Evolutionary conservation across 2,113 vertebrate genomes (phyloP).

Genomic region (Ictalurus furcatus): DNA sequence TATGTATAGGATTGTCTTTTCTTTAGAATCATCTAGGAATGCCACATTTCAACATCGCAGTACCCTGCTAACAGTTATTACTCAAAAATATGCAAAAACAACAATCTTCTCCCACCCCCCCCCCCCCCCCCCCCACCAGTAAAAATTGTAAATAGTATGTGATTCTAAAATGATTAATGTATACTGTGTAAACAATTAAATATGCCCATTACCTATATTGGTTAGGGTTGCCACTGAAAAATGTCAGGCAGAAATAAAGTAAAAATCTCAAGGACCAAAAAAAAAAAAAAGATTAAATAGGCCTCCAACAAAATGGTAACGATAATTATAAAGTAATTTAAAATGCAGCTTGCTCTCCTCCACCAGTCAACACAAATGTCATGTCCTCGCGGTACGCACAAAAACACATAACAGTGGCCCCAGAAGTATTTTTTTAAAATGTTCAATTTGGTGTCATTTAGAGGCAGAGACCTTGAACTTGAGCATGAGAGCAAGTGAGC

Average conservation of each 20-base stretch:
- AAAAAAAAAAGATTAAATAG: neutral
- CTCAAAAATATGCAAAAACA: neutral
- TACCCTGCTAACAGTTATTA: neutral
- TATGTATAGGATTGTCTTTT: neutral
- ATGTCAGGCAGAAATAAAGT: neutral
- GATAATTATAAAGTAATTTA: neutral
- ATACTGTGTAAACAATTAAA: neutral
- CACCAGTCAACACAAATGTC: neutral
- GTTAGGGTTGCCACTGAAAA: neutral
- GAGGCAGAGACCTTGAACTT: neutral
- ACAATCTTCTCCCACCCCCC: too few species aligned
- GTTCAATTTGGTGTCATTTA: neutral
- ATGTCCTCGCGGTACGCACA: neutral
- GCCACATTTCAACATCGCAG: too few species aligned
- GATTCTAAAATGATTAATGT: neutral
- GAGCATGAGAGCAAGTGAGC: neutral
- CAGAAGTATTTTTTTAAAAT: neutral
- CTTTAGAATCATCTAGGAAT: neutral
- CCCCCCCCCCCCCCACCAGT: neutral
- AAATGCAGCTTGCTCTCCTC: neutral
- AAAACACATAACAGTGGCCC: neutral
- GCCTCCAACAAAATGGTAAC: neutral
- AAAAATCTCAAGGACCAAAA: neutral
- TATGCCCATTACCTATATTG: neutral
- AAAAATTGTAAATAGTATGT: neutral